A percentile compares a stretch with the other conserved stretches of the same genome.
Conservation (phyloP, 2,888 invertebrate species). For the Tiliacea citrago region DNA sequence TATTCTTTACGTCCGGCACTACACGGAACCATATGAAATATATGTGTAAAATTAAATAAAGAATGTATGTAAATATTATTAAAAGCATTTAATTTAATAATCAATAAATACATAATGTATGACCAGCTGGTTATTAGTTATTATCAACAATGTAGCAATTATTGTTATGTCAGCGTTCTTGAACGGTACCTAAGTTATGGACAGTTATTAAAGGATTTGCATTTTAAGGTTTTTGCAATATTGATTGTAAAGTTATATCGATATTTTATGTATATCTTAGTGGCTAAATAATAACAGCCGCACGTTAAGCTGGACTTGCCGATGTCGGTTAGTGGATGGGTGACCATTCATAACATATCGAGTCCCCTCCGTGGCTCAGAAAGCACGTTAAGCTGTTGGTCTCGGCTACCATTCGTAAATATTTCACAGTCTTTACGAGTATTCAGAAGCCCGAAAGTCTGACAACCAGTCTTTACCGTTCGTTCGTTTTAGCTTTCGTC, state of each 20-base stretch:
- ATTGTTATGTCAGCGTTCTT: constrained; percentile 25
- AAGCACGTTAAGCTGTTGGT: too few species aligned
- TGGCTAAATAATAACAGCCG: too few species aligned
- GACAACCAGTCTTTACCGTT: not conserved
- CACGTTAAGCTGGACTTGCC: not conserved
- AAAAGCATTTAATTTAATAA: constrained; percentile 17
- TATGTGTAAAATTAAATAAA: too few species aligned
- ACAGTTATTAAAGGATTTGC: constrained; percentile 18
- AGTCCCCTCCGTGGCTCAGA: not conserved
- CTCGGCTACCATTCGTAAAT: not conserved
- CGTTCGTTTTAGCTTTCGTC: too few species aligned
- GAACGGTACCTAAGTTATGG: not conserved
- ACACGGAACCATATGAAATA: too few species aligned
- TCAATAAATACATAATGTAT: constrained; percentile 28
- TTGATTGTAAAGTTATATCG: not conserved
- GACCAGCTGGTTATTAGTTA: constrained; percentile 16
- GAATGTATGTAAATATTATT: constrained; percentile 12
- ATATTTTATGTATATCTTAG: not conserved
- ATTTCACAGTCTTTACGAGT: not conserved
- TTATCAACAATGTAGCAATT: constrained; percentile 26
- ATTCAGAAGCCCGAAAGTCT: not conserved
- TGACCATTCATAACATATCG: not conserved
- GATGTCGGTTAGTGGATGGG: not conserved
- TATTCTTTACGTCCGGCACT: too few species aligned
- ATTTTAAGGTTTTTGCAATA: not conserved